Evolutionary conservation across 2,888 invertebrate species (phyloP).

Genomic region (Halictus quadricinctus): DNA sequence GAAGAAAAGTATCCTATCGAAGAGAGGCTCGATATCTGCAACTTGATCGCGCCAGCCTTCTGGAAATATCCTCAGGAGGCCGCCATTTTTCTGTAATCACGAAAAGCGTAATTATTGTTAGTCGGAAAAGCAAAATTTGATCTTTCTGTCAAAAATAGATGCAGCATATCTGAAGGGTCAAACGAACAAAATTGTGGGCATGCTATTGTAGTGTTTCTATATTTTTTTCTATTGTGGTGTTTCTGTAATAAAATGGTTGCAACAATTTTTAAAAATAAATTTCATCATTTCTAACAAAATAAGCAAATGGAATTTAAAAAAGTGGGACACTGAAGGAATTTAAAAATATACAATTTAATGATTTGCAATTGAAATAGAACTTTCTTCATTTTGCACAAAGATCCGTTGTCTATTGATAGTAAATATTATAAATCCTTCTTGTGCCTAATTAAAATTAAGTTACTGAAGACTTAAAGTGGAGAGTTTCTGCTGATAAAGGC

Average conservation of each 20-base stretch:
- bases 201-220: not conserved
- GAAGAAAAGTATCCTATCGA: conserved; percentile 97
- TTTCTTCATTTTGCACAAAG: not conserved
- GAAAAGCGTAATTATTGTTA: not conserved
- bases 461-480: not conserved
- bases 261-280: not conserved
- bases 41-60: conserved; percentile 91
- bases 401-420: not conserved
- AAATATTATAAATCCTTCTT: not conserved
- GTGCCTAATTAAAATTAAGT: not conserved
- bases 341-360: not conserved
- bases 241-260: not conserved
- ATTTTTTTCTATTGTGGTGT: not conserved
- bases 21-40: conserved; percentile 95
- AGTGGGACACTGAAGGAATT: not conserved
- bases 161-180: not conserved
- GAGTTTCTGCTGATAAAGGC: conserved; percentile 13
- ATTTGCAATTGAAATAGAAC: not conserved
- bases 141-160: not conserved
- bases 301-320: too few relatives aligned
- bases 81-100: conserved; percentile 86
- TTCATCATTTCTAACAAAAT: not conserved
- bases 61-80: conserved; percentile 95
- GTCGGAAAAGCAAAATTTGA: not conserved
- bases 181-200: not conserved